Evolutionary conservation across 2,888 invertebrate species (phyloP).

Genomic region (Imbricaverruca yamaguchii): DNA sequence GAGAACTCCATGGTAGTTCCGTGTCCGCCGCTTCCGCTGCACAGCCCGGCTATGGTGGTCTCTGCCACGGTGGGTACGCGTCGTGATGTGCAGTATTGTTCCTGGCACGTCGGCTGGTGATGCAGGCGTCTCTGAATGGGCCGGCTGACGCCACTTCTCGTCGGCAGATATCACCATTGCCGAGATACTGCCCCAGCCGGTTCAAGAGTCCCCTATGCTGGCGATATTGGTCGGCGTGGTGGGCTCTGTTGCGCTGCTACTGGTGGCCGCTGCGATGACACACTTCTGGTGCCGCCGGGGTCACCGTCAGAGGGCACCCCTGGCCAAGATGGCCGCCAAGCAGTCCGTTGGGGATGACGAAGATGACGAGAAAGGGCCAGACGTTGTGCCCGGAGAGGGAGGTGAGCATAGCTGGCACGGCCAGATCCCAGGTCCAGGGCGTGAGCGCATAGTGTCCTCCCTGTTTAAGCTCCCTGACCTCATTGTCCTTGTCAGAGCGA

Average conservation of each 20-base stretch:
- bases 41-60: too few species aligned
- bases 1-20: too few species aligned
- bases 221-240: constrained; percentile 37
- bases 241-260: constrained; percentile 36
- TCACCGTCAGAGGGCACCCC: constrained; percentile 25
- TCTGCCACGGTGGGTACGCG: too few species aligned
- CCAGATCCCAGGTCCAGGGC: too few species aligned
- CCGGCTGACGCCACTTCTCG: neutral
- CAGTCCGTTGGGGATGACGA: constrained; percentile 56
- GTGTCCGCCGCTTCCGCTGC: too few species aligned
- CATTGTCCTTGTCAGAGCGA: too few species aligned
- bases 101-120: too few species aligned
- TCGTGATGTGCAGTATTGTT: too few species aligned
- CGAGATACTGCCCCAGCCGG: constrained; percentile 22
- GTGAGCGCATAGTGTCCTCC: too few species aligned
- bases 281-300: constrained; percentile 28
- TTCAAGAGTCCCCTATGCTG: constrained; percentile 35
- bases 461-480: too few species aligned
- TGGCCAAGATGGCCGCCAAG: constrained; percentile 23
- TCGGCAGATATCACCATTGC: neutral
- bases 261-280: constrained; percentile 36
- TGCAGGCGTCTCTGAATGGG: neutral
- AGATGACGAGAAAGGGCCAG: constrained; percentile 56
- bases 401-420: neutral
- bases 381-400: constrained; percentile 58